Conservation (phyloP, 2,888 invertebrate species). For the Calephelis perditalis region DNA sequence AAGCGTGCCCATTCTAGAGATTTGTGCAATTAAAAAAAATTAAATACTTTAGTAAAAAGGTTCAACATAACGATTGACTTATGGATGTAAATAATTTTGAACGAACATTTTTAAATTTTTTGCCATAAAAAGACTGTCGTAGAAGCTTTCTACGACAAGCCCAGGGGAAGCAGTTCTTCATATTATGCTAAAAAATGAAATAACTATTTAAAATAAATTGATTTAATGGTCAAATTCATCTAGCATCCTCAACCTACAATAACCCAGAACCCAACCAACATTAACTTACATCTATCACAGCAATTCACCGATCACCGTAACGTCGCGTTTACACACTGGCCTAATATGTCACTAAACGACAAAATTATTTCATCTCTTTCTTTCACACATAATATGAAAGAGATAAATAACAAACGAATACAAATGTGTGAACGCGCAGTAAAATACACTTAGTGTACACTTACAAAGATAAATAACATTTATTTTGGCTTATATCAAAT, state of each 20-base stretch:
- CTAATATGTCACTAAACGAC: too few relatives aligned
- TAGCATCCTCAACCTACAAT: constrained; percentile 58
- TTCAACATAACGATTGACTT: too few relatives aligned
- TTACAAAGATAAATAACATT: constrained; percentile 3
- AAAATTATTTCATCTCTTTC: too few relatives aligned
- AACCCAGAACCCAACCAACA: constrained; percentile 58
- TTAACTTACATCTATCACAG: constrained; percentile 67
- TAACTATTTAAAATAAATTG: constrained; percentile 12
- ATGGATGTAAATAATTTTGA: too few relatives aligned
- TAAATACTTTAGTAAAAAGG: too few relatives aligned
- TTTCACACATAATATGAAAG: background rate
- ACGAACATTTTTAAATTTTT: too few relatives aligned
- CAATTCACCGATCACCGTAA: constrained; percentile 40
- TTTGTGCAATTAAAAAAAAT: too few relatives aligned
- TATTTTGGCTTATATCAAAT: constrained; percentile 2
- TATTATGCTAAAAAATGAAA: constrained; percentile 23
- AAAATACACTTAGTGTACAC: background rate
- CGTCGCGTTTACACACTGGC: too few relatives aligned
- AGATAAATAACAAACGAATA: background rate
- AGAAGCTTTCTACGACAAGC: too few relatives aligned
- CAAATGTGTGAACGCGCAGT: background rate
- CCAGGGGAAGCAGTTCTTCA: too few relatives aligned
- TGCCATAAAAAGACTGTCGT: too few relatives aligned
- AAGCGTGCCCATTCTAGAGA: too few relatives aligned
- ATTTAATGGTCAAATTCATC: constrained; percentile 20